Conservation (phyloP, 2,797 vertebrate genomes). For the Capromys pilorides region DNA sequence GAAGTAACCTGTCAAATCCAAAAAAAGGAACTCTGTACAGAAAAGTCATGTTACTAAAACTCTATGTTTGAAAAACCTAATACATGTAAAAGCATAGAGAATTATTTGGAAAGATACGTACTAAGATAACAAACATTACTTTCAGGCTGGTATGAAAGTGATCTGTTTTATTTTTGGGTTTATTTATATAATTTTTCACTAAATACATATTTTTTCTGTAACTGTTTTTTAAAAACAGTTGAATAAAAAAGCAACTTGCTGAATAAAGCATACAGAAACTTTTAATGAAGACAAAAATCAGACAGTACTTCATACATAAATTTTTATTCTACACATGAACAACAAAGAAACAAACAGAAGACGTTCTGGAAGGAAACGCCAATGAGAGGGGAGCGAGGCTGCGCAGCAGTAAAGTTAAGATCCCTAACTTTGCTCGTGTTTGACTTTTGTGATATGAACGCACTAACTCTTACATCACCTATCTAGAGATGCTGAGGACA, state of each 20-base stretch:
- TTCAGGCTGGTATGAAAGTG: background rate
- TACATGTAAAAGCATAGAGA: slow-evolving; percentile 11
- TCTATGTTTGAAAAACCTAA: background rate
- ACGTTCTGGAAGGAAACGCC: slow-evolving; percentile 32
- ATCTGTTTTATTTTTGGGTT: slow-evolving; percentile 41
- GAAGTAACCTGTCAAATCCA: slow-evolving; percentile 21
- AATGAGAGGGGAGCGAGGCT: background rate
- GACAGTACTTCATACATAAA: background rate
- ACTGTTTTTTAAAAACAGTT: background rate
- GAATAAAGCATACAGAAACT: slow-evolving; percentile 12
- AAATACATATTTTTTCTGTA: slow-evolving; percentile 24
- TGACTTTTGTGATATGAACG: background rate
- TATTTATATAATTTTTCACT: slow-evolving; percentile 52
- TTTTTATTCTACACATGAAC: background rate
- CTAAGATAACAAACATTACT: slow-evolving; percentile 42
- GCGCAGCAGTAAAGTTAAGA: background rate
- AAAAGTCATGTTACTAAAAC: background rate
- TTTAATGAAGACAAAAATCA: slow-evolving; percentile 62
- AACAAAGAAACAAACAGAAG: background rate
- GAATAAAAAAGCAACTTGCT: slow-evolving; percentile 40
- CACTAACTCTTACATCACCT: slow-evolving; percentile 10
- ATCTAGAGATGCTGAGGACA: slow-evolving; percentile 15
- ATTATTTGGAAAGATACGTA: slow-evolving; percentile 28
- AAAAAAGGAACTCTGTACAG: background rate
- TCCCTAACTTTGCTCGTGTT: background rate